These are phyloP conservation scores for Mus musculus DNA, from an alignment of 2,113 vertebrate genomes.

Conservation along the genomic window GRCm39 chr13:69006001-69006500, in stretches of 20 bases:
- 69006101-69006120: accelerated
- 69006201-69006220: too few relatives aligned
- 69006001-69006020: neutral
- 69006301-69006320: neutral
- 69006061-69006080: accelerated
- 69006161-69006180: neutral
- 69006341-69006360: neutral
- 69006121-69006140: accelerated
- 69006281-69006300: neutral
- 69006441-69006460: neutral
- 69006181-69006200: neutral
- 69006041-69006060: too few relatives aligned
- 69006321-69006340: neutral
- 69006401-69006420: neutral
- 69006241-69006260: too few relatives aligned
- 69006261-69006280: neutral
- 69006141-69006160: too few relatives aligned
- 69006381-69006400: neutral
- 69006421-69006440: neutral
- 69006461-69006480: neutral
- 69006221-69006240: neutral
- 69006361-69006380: neutral
- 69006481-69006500: neutral
- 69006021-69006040: neutral
- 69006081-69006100: accelerated